A percentile compares a stretch with the other conserved stretches of the same genome.
Evolutionary conservation across 2,888 invertebrate species (phyloP).

Genomic region (Trachelus troglodyta): DNA sequence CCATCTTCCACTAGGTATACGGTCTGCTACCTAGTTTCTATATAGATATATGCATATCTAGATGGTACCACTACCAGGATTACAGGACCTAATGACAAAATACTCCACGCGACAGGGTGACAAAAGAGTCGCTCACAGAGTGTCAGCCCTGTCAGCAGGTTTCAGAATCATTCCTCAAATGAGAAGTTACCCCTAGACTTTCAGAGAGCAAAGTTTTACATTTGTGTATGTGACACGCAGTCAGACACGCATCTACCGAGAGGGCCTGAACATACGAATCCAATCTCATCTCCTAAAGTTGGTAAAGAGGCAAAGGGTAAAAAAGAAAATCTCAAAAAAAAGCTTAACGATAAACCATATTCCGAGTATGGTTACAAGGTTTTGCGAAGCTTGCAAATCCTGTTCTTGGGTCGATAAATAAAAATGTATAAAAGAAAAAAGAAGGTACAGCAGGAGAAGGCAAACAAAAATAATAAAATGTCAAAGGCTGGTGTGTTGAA

Average conservation of each 20-base stretch:
- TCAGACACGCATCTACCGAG: background rate
- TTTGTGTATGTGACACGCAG: background rate
- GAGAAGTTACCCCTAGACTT: slow-evolving; percentile 35
- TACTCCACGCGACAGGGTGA: slow-evolving; percentile 44
- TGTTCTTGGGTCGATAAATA: background rate
- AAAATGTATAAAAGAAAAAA: background rate
- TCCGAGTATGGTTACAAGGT: too few species aligned
- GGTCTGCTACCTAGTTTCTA: background rate
- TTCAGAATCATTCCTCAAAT: slow-evolving; percentile 49
- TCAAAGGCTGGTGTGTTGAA: background rate
- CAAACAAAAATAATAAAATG: background rate
- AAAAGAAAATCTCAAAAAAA: background rate
- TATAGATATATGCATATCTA: background rate
- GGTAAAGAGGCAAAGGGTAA: background rate
- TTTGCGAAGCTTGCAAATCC: background rate
- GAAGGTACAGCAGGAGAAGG: background rate
- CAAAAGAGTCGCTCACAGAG: slow-evolving; percentile 32
- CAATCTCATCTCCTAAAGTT: background rate
- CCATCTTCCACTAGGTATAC: background rate
- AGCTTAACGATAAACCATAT: background rate
- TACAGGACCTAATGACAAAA: slow-evolving; percentile 44
- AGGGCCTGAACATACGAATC: background rate
- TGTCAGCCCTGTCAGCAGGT: slow-evolving; percentile 36
- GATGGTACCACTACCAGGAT: slow-evolving; percentile 17
- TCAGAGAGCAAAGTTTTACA: background rate